phyloP scores from a whole-genome alignment of 2,113 vertebrate genomes.

The Cnemophilus loriae region DNA sequence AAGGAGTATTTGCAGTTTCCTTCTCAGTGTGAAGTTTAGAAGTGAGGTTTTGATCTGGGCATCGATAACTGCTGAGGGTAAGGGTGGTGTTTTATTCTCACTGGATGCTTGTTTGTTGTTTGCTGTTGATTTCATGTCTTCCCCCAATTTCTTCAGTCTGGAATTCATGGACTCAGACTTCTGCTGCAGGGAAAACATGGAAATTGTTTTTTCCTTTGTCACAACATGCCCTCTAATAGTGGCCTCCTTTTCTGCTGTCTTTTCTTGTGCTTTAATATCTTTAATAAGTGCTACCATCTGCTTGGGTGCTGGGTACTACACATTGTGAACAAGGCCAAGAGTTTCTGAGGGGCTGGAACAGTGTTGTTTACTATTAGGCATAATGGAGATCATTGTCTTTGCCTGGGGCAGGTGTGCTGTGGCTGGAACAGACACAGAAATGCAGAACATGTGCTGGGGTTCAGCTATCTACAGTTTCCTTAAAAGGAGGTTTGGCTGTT shows the following conservation, averaged over 20 bases:
- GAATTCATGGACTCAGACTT: slow-evolving; percentile 8
- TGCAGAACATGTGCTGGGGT: slow-evolving; percentile 16
- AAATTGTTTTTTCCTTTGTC: neutral
- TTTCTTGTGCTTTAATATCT: slow-evolving; percentile 9
- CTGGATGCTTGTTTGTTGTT: neutral
- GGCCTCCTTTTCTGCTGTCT: neutral
- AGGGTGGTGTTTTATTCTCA: neutral
- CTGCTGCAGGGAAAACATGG: neutral
- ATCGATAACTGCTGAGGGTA: neutral
- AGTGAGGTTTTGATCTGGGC: neutral
- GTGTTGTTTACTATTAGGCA: neutral
- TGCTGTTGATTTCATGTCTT: neutral
- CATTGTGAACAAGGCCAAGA: neutral
- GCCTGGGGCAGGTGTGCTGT: slow-evolving; percentile 34
- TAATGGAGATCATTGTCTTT: slow-evolving; percentile 23
- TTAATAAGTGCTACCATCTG: slow-evolving; percentile 56
- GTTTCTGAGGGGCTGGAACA: neutral
- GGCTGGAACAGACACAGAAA: neutral
- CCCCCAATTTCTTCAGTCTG: neutral
- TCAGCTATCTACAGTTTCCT: neutral
- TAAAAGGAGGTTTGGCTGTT: neutral
- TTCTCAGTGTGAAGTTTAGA: neutral
- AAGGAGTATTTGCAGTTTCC: neutral
- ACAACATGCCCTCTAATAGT: neutral
- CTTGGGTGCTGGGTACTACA: neutral